These are phyloP conservation scores for Campopleginae sp. DNA, from an alignment of 2,888 invertebrate species.

Conservation along the genomic window DNA sequence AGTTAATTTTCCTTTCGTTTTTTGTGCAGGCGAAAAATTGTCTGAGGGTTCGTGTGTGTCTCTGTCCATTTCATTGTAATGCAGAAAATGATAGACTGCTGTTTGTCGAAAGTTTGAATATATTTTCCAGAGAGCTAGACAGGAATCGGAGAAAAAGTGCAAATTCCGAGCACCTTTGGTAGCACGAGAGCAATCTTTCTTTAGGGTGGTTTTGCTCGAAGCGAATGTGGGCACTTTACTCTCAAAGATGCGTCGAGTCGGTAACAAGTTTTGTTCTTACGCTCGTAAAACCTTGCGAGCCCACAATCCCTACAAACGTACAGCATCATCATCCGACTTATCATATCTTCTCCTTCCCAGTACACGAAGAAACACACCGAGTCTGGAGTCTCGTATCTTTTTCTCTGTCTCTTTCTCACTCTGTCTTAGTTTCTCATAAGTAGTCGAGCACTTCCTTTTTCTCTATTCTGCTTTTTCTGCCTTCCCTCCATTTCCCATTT, in stretches of 20 bases:
- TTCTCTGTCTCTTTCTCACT: constrained; percentile 40
- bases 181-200: background rate
- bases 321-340: constrained; percentile 59
- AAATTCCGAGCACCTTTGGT: background rate
- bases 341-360: constrained; percentile 47
- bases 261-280: constrained; percentile 55
- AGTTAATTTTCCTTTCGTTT: too few species aligned
- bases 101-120: too few species aligned
- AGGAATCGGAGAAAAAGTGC: background rate
- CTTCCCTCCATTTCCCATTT: constrained; percentile 24
- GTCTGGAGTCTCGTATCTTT: constrained; percentile 49
- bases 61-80: too few species aligned
- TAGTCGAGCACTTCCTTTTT: constrained; percentile 44
- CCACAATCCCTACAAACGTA: constrained; percentile 25
- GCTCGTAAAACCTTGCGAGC: constrained; percentile 55
- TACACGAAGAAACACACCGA: constrained; percentile 52
- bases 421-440: constrained; percentile 43
- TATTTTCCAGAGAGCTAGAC: background rate
- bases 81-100: too few species aligned
- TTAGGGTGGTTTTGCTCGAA: constrained; percentile 2
- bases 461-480: constrained; percentile 25
- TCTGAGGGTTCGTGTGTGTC: too few species aligned
- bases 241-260: constrained; percentile 38
- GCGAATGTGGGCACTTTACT: constrained; percentile 43
- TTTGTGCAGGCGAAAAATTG: background rate